Conservation (phyloP, 2,888 invertebrate species). For the Rosalia funebris region DNA sequence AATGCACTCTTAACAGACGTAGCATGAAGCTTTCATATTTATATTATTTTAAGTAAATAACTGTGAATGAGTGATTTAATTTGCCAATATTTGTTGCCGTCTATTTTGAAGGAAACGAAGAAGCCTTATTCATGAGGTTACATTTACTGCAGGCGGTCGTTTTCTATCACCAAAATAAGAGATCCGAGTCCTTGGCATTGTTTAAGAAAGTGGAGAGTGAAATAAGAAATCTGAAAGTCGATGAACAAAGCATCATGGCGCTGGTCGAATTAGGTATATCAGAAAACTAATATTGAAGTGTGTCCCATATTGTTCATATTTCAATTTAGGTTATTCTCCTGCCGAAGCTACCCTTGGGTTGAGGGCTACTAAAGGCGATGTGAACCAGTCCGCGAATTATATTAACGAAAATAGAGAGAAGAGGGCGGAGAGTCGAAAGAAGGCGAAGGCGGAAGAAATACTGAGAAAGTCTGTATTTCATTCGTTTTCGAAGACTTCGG, state of each 20-base stretch:
- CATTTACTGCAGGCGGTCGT: constrained; percentile 84
- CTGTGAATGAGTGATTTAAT: background rate
- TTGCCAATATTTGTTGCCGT: too few species aligned
- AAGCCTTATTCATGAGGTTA: constrained; percentile 79
- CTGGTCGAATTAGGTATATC: constrained; percentile 72
- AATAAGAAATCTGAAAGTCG: constrained; percentile 71
- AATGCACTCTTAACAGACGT: too few species aligned
- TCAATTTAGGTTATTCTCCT: constrained; percentile 69
- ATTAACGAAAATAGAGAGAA: constrained; percentile 70
- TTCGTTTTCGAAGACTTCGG: background rate
- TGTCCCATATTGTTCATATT: background rate
- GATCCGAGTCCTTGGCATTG: constrained; percentile 70
- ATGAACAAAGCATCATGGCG: constrained; percentile 66
- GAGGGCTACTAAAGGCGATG: constrained; percentile 69
- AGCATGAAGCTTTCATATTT: too few species aligned
- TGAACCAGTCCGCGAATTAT: constrained; percentile 72
- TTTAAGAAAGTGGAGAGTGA: constrained; percentile 74
- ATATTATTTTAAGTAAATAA: too few species aligned
- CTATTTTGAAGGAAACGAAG: constrained; percentile 71
- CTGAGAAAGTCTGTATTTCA: constrained; percentile 54
- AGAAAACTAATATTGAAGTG: too few species aligned
- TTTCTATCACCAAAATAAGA: constrained; percentile 79
- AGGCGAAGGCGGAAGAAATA: constrained; percentile 66
- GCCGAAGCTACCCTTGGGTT: constrained; percentile 78
- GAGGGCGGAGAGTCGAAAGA: constrained; percentile 65